Percentiles rank a stretch among this genome's conserved stretches.
These are phyloP conservation scores for Mechanitis mazaeus DNA, from an alignment of 2,888 invertebrate species.

Conservation along the genomic window DNA sequence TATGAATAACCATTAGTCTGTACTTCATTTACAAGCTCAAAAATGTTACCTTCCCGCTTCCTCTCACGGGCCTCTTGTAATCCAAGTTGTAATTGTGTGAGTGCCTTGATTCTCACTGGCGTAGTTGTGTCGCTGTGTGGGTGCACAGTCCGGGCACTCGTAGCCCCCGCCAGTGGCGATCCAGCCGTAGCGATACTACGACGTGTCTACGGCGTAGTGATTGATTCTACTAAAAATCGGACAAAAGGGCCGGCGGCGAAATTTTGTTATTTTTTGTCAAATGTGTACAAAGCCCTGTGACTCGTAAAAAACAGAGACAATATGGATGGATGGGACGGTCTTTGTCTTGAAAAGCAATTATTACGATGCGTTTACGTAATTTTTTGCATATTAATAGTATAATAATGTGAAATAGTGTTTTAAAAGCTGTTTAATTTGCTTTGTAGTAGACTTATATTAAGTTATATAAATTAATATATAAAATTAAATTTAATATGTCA, in stretches of 20 bases:
- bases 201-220: slow-evolving; percentile 64
- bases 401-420: slow-evolving; percentile 24
- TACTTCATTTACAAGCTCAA: slow-evolving; percentile 69
- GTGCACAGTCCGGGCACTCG: slow-evolving; percentile 67
- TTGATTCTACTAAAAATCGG: slow-evolving; percentile 40
- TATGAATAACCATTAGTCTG: slow-evolving; percentile 63
- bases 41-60: slow-evolving; percentile 68
- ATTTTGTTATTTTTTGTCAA: slow-evolving; percentile 65
- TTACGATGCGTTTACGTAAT: slow-evolving; percentile 44
- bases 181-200: slow-evolving; percentile 62
- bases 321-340: slow-evolving; percentile 45
- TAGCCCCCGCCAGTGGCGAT: slow-evolving; percentile 73
- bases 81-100: slow-evolving; percentile 41
- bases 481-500: slow-evolving; percentile 32
- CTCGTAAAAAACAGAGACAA: slow-evolving; percentile 49
- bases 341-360: slow-evolving; percentile 46
- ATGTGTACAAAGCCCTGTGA: slow-evolving; percentile 65
- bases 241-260: slow-evolving; percentile 56
- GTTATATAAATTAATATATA: slow-evolving; percentile 19
- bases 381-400: slow-evolving; percentile 25
- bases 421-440: slow-evolving; percentile 19
- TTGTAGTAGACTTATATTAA: slow-evolving; percentile 24
- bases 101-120: slow-evolving; percentile 43
- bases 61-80: slow-evolving; percentile 58
- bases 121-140: slow-evolving; percentile 53